phyloP scores from a whole-genome alignment of 2,888 invertebrate genomes.

The Pasiphila rectangulata region DNA sequence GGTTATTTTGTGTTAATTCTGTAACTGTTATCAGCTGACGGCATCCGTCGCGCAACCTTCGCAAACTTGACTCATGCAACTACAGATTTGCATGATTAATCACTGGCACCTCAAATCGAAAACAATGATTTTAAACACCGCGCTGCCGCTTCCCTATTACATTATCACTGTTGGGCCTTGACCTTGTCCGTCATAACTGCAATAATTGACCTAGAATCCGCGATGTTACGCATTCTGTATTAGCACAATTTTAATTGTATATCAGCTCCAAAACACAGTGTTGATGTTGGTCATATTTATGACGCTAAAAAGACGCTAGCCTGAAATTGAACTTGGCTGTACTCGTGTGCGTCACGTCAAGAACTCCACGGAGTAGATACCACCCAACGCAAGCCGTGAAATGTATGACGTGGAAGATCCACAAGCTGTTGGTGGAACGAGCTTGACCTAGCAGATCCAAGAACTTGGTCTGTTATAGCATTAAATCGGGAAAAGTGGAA shows the following conservation, averaged over 20 bases:
- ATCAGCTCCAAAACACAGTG: background rate
- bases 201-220: conserved; percentile 18
- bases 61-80: conserved; percentile 54
- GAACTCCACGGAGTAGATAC: too few relatives aligned
- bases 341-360: too few relatives aligned
- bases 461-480: too few relatives aligned
- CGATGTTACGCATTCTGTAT: conserved; percentile 14
- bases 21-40: conserved; percentile 54
- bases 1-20: conserved; percentile 26
- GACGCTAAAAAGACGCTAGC: too few relatives aligned
- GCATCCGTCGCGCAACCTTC: conserved; percentile 61
- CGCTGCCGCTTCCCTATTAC: conserved; percentile 12
- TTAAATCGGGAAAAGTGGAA: too few relatives aligned
- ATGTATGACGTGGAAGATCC: too few relatives aligned
- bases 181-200: conserved; percentile 21
- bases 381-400: too few relatives aligned
- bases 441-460: too few relatives aligned
- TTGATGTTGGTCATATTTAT: too few relatives aligned
- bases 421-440: too few relatives aligned
- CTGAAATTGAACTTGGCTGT: too few relatives aligned
- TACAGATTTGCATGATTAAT: conserved; percentile 55
- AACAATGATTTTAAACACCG: conserved; percentile 33
- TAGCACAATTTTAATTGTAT: conserved; percentile 6
- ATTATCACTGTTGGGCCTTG: conserved; percentile 17
- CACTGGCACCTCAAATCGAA: conserved; percentile 37